Evolutionary conservation across 2,888 invertebrate species (phyloP).

Genomic region (Malthinus flaveolus): DNA sequence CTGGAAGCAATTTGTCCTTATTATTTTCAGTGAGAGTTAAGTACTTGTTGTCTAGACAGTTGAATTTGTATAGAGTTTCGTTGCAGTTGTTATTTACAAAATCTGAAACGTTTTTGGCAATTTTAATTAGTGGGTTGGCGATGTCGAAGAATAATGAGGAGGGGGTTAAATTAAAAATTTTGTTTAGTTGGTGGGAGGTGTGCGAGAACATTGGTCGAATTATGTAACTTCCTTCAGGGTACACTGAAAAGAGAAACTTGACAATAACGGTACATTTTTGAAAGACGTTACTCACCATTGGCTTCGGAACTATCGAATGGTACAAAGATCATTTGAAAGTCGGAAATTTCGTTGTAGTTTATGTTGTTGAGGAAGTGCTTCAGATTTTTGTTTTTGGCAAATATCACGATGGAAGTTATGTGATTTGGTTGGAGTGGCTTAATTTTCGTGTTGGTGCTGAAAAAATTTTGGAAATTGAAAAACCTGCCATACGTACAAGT

Average conservation of each 20-base stretch:
- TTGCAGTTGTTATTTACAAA: constrained; percentile 44
- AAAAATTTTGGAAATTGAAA: background rate
- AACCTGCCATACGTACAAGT: no score
- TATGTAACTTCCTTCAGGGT: constrained; percentile 46
- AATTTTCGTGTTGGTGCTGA: no score
- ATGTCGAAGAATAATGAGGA: constrained; percentile 48
- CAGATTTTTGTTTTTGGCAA: constrained; percentile 36
- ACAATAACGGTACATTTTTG: no score
- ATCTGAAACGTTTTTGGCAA: constrained; percentile 37
- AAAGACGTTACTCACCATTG: constrained; percentile 6
- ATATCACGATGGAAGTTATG: constrained; percentile 26
- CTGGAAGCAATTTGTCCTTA: constrained; percentile 16
- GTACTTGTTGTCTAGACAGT: constrained; percentile 41
- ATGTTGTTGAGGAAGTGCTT: constrained; percentile 21
- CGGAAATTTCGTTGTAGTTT: background rate
- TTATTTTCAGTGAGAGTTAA: constrained; percentile 10
- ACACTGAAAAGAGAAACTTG: constrained; percentile 37
- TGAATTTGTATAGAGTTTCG: constrained; percentile 43
- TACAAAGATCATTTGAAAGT: constrained; percentile 22
- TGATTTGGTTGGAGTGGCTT: no score
- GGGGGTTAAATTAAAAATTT: constrained; percentile 41
- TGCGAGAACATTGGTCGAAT: constrained; percentile 45
- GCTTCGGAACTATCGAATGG: constrained; percentile 24
- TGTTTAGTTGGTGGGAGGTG: constrained; percentile 33
- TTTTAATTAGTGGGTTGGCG: constrained; percentile 45